Evolutionary conservation across 2,797 vertebrate species (phyloP), one percentile per base, ranked within the genome.

Genomic region (Oophaga sylvatica): DNA sequence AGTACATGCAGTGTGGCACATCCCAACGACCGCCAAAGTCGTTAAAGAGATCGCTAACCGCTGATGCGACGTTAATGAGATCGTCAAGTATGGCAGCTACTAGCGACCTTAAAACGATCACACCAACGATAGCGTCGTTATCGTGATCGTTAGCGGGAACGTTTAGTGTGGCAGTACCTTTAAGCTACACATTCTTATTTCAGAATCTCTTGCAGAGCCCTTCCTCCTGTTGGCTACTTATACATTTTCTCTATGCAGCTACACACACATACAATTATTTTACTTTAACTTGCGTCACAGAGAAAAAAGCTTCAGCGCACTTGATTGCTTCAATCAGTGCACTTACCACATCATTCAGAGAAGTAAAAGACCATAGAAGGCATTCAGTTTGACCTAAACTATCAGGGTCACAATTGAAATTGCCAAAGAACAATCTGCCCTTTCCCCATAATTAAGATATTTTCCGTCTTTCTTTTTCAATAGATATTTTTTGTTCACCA

Each of bases 181-280:
- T n/a, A 56, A 45, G 29, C 48, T 53, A 35, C 83, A 57, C 19
- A 59, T 78, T 83, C 41, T n/a, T 26, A 65, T 79, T 41, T 56
- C 7, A 3, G 20, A 68, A 60, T 41, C 80, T 78, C 29, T 22
- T 62, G 31, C 87, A 77, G n/a, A 5, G 0, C 19, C 80, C 62
- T 29, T 81, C 12, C 11, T 79, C 48, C 7, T 26, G 1, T 45
- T 45, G 29, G 16, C 53, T 82, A 68, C 70, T 81, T 86, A 68
- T 78, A 88, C 68, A 29, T 84, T 84, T 67, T 85, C 62, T 59
- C 87, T 82, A 67, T 85, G 87, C 83, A 81, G 87, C 62, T 73
- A 60, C 59, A 79, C 60, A 81, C 87, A 84, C 35, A 48, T 80
- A 85, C 79, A 89, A 85, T 86, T 82, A 89, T 89, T 89, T 75